Percentiles rank a stretch among this genome's conserved stretches.
phyloP scores from a whole-genome alignment of 2,888 invertebrate species.

The Cyaniris semiargus region DNA sequence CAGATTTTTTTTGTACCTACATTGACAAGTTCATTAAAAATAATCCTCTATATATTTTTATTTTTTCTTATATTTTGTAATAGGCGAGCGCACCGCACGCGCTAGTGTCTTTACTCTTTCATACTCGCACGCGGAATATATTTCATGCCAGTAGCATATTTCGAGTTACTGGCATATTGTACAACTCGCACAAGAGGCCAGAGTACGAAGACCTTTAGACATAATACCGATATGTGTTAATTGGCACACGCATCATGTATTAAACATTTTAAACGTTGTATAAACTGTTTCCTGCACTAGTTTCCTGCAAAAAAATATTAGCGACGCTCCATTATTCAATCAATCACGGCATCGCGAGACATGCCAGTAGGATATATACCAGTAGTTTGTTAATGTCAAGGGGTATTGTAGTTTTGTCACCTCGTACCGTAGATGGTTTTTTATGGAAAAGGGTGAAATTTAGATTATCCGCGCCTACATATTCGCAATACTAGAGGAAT shows the following conservation, averaged over 20 bases:
- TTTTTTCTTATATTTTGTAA: too few relatives aligned
- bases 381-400: neutral
- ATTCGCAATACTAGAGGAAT: neutral
- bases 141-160: neutral
- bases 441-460: neutral
- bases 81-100: too few relatives aligned
- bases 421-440: neutral
- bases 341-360: conserved; percentile 3
- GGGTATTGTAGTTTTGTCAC: neutral
- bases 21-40: too few relatives aligned
- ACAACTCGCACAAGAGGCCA: neutral
- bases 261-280: conserved; percentile 21
- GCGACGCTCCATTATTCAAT: conserved; percentile 14
- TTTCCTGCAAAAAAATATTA: conserved; percentile 22
- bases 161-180: neutral
- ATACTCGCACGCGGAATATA: too few relatives aligned
- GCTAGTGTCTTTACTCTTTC: too few relatives aligned
- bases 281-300: conserved; percentile 21
- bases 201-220: conserved; percentile 27
- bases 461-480: neutral
- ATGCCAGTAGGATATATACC: neutral
- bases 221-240: conserved; percentile 18
- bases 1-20: too few relatives aligned
- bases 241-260: conserved; percentile 1
- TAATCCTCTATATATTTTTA: too few relatives aligned